Conservation (phyloP, 2,888 invertebrate species). For the Mayetiola destructor region DNA sequence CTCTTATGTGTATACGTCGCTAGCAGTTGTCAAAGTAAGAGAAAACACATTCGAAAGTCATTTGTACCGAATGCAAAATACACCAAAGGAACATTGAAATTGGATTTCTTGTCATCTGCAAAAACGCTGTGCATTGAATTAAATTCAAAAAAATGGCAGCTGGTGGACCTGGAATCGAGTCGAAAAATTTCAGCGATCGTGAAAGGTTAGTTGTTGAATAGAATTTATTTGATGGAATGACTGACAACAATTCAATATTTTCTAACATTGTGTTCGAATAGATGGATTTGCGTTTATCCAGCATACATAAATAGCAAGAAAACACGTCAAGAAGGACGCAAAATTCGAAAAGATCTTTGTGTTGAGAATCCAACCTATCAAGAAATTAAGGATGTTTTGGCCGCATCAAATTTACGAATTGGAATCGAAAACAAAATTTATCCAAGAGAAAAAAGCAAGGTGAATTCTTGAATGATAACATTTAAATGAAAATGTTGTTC, state of each 20-base stretch:
- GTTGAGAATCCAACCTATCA: conserved; percentile 91
- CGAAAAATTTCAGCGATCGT: conserved; percentile 67
- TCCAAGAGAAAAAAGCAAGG: conserved; percentile 76
- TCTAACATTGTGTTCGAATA: conserved; percentile 36
- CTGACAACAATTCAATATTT: neutral
- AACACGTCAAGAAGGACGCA: conserved; percentile 76
- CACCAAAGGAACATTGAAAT: too few species aligned
- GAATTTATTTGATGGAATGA: neutral
- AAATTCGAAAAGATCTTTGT: conserved; percentile 67
- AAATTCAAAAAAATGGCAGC: too few species aligned
- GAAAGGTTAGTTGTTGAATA: conserved; percentile 42
- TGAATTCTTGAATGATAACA: conserved; percentile 25
- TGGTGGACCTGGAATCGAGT: too few species aligned
- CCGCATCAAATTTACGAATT: conserved; percentile 66
- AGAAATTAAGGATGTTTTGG: conserved; percentile 86
- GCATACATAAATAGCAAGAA: conserved; percentile 91
- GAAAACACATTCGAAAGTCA: too few species aligned
- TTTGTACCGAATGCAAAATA: too few species aligned
- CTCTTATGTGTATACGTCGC: too few species aligned
- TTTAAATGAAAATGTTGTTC: neutral
- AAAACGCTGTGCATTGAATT: too few species aligned
- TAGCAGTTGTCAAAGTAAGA: too few species aligned
- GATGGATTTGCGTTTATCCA: conserved; percentile 96
- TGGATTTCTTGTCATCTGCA: too few species aligned
- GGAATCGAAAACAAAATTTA: conserved; percentile 89